Base-by-base conservation (phyloP, 1,140 invertebrate species). In the Argopecten irradians region DNA sequence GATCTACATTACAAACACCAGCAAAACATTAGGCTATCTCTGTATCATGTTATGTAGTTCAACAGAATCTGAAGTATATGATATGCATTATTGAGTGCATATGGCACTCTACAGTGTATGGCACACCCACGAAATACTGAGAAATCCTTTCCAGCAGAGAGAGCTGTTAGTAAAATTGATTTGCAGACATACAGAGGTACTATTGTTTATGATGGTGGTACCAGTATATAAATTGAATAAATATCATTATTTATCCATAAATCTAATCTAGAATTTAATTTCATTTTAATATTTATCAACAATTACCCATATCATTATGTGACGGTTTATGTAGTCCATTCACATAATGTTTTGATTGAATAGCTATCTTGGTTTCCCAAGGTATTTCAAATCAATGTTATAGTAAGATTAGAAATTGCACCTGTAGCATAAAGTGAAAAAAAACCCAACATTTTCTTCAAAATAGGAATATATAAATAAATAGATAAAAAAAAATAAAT, bases 231-330 rank as follows among this genome's bases (percentile, higher is more conserved):
- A 71, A 28, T 71, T 3, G 28, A 71, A 71, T 71, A 7, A 28
- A 28, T 28, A 28, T 28, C 55, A 71, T 28, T n/a, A 71, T 71
- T 71, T n/a, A n/a, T n/a, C n/a, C n/a, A 28, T 8, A 46, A 16
- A 71, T 71, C n/a, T 28, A 71, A 71, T 71, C 28, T 71, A 71
- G 55, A 71, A 71, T 71, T 71, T 46, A 46, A 46, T 71, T 28
- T 16, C 11, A 71, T 71, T 22, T 71, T n/a, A 16, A 28, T 28
- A 46, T 46, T 16, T 46, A 16, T 46, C 9, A 16, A 11, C 22
- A n/a, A n/a, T 46, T 8, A 8, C 22, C 43, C 9, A 19, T 46
- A 46, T 19, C 43, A 46, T 11, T 39, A 13, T 39, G 13, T 39
- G 13, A 39, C 13, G 5, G 36, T 39, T 39, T 13, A 39, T 39